Percentiles rank a stretch among this genome's conserved stretches.
These are phyloP conservation scores for Ostrea edulis DNA, from an alignment of 1,140 invertebrate genomes.

Conservation along the genomic window DNA sequence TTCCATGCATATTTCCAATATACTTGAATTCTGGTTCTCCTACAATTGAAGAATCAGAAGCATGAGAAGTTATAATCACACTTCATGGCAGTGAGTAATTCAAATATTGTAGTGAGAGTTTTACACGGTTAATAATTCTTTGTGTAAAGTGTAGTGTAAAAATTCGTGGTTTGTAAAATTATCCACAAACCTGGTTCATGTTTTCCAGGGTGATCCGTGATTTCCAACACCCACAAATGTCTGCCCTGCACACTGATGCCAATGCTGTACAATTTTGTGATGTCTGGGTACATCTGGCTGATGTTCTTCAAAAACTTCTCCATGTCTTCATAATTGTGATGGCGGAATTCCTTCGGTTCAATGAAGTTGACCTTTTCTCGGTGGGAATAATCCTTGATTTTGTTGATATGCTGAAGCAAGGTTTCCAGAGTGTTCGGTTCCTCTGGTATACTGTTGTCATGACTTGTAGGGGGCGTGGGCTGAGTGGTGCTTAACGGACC, in stretches of 20 bases:
- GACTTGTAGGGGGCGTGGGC: neutral
- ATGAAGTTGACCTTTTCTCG: conserved; percentile 66
- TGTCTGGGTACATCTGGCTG: conserved; percentile 87
- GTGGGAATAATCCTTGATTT: conserved; percentile 69
- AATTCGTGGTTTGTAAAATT: neutral
- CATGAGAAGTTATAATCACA: neutral
- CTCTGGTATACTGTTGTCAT: neutral
- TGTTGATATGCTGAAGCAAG: conserved; percentile 68
- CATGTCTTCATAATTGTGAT: conserved; percentile 94
- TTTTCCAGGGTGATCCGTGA: conserved; percentile 90
- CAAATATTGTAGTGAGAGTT: no score
- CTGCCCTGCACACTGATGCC: conserved; percentile 83
- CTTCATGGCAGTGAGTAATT: neutral
- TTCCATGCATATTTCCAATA: conserved; percentile 95
- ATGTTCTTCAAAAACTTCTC: conserved; percentile 90
- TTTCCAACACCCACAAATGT: conserved; percentile 96
- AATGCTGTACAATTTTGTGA: conserved; percentile 74
- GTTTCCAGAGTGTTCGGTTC: conserved; percentile 63
- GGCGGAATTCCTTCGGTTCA: conserved; percentile 85
- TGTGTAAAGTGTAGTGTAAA: no score
- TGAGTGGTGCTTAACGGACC: neutral
- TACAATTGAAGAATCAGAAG: conserved; percentile 50
- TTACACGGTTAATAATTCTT: no score
- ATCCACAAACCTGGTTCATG: conserved; percentile 90
- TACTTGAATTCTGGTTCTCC: conserved; percentile 86